A percentile compares a stretch with the other conserved stretches of the same genome.
Evolutionary conservation across 2,888 invertebrate species (phyloP).

Genomic region (Mesopsocus fuscifrons): DNA sequence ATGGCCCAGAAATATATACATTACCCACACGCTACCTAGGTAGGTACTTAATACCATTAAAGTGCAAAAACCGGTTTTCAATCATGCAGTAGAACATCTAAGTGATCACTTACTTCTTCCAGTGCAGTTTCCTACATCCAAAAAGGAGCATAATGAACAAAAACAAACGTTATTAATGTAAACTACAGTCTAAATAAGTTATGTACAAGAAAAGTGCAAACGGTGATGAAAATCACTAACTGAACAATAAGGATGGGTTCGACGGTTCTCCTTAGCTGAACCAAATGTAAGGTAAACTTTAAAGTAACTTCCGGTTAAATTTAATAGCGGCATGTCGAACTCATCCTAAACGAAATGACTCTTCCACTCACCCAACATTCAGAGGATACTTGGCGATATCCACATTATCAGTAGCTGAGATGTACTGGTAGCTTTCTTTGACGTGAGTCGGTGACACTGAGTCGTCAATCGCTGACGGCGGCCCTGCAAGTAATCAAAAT

Average conservation of each 20-base stretch:
- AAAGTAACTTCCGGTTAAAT: too few species aligned
- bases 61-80: too few species aligned
- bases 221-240: slow-evolving; percentile 14
- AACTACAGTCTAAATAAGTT: slow-evolving; percentile 23
- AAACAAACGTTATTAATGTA: slow-evolving; percentile 21
- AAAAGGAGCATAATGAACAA: slow-evolving; percentile 28
- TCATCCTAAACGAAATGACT: too few species aligned
- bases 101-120: slow-evolving; percentile 98
- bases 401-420: slow-evolving; percentile 31
- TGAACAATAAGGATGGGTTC: too few species aligned
- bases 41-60: too few species aligned
- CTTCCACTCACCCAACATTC: slow-evolving; percentile 33
- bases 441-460: slow-evolving; percentile 39
- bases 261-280: too few species aligned
- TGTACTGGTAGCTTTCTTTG: slow-evolving; percentile 17
- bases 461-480: slow-evolving; percentile 31
- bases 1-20: too few species aligned
- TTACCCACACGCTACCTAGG: too few species aligned
- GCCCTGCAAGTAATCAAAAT: slow-evolving; percentile 1
- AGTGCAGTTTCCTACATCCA: slow-evolving; percentile 67
- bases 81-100: too few species aligned
- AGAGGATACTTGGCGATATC: slow-evolving; percentile 33
- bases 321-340: too few species aligned
- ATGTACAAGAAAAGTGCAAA: slow-evolving; percentile 15
- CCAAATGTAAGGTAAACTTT: too few species aligned